A percentile compares a stretch with the other conserved stretches of the same genome.
phyloP scores from a whole-genome alignment of 1,140 invertebrate genomes.

The honey bee (Apis mellifera) region DNA sequence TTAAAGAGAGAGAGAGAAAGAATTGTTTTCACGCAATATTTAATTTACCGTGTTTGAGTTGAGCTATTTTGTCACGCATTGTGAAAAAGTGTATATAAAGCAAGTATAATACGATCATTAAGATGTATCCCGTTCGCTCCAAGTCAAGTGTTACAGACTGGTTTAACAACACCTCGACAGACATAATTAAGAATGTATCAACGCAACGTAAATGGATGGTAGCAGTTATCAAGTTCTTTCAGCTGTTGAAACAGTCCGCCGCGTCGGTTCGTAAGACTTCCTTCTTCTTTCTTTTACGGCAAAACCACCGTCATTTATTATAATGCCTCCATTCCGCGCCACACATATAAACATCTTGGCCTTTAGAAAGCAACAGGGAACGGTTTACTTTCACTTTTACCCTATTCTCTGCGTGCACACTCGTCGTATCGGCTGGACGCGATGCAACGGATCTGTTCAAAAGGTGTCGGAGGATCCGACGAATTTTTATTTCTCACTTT shows the following conservation, averaged over 20 bases:
- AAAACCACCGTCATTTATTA: conserved; percentile 30
- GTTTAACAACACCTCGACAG: conserved; percentile 33
- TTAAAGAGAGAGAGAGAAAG: no score
- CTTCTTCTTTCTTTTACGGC: neutral
- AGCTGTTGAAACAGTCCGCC: conserved; percentile 20
- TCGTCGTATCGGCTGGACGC: neutral
- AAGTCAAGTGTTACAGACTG: conserved; percentile 40
- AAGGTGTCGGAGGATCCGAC: neutral
- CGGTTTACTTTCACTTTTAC: conserved; percentile 40
- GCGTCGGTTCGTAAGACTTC: conserved; percentile 1
- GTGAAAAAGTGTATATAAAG: neutral
- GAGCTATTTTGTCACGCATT: neutral
- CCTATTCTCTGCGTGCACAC: conserved; percentile 1
- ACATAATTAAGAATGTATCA: conserved; percentile 58
- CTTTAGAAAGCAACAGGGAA: conserved; percentile 39
- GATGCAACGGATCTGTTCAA: neutral
- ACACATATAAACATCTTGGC: conserved; percentile 29
- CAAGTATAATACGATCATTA: conserved; percentile 28
- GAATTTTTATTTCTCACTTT: neutral
- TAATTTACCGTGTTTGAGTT: neutral
- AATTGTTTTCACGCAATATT: neutral
- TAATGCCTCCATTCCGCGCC: conserved; percentile 16
- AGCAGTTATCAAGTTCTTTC: conserved; percentile 10
- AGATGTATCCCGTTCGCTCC: conserved; percentile 7
- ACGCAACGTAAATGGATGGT: conserved; percentile 43